These are phyloP conservation scores for Spilogale gracilis DNA, from an alignment of 2,113 vertebrate species.

Conservation along the genomic window DNA sequence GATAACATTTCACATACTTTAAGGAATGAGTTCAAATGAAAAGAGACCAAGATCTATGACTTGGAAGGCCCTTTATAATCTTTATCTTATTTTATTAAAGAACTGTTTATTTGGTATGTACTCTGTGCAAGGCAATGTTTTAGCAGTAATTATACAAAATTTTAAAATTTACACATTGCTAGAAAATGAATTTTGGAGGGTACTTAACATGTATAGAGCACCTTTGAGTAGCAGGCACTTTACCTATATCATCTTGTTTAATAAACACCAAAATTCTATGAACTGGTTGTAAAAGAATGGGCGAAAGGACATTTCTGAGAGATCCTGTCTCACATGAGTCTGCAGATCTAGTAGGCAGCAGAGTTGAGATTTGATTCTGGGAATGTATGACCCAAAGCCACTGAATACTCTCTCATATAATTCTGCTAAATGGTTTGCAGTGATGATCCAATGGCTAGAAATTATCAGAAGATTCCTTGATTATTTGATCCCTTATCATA, in stretches of 20 bases:
- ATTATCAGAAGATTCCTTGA: neutral
- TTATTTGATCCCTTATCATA: neutral
- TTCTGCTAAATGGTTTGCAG: neutral
- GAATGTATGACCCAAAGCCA: neutral
- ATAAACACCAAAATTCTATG: neutral
- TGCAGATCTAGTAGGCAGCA: neutral
- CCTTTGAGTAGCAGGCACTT: neutral
- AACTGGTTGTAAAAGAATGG: neutral
- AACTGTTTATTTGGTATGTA: neutral
- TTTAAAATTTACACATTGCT: neutral
- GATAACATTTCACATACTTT: neutral
- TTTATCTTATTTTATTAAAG: conserved; percentile 3
- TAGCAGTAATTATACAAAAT: conserved; percentile 23
- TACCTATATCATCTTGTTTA: neutral
- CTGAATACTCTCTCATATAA: neutral
- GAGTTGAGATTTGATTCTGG: neutral
- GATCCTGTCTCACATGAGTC: neutral
- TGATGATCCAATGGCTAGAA: conserved; percentile 27
- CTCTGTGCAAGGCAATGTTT: neutral
- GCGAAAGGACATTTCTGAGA: neutral
- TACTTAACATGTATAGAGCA: neutral
- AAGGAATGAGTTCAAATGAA: neutral
- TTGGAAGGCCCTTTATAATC: neutral
- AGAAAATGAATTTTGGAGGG: neutral
- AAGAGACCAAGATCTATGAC: neutral